Conservation (phyloP, 2,113 vertebrate species). For the Cacatua alba region DNA sequence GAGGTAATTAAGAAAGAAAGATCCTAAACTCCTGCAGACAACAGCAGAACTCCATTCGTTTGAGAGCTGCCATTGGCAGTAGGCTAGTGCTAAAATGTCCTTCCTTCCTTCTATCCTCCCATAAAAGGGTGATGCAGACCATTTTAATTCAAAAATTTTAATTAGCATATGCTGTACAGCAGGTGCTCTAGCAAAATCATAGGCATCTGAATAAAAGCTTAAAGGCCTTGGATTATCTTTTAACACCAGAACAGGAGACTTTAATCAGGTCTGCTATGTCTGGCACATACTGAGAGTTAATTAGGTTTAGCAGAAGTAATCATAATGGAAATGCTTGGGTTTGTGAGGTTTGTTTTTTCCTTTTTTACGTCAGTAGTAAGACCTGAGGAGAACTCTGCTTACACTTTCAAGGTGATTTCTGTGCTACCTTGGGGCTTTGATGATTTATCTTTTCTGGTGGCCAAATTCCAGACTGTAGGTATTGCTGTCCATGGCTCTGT, state of each 20-base stretch:
- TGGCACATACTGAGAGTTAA: conserved; percentile 22
- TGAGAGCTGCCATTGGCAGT: background rate
- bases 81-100: background rate
- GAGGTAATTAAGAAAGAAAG: background rate
- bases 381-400: background rate
- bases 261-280: conserved; percentile 32
- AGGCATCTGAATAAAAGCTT: conserved; percentile 10
- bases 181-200: background rate
- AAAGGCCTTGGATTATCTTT: conserved; percentile 11
- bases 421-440: background rate
- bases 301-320: conserved; percentile 25
- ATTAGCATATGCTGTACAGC: background rate
- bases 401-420: background rate
- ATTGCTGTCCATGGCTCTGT: background rate
- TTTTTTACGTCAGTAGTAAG: background rate
- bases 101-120: background rate
- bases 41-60: background rate
- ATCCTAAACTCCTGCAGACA: background rate
- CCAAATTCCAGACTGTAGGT: background rate
- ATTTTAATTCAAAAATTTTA: conserved; percentile 6
- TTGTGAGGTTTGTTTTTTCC: background rate
- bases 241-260: background rate
- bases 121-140: background rate
- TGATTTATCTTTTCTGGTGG: background rate
- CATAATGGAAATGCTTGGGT: background rate